Evolutionary conservation across 2,113 vertebrate genomes (phyloP).

Genomic region (Rhinopomastus cyanomelas): DNA sequence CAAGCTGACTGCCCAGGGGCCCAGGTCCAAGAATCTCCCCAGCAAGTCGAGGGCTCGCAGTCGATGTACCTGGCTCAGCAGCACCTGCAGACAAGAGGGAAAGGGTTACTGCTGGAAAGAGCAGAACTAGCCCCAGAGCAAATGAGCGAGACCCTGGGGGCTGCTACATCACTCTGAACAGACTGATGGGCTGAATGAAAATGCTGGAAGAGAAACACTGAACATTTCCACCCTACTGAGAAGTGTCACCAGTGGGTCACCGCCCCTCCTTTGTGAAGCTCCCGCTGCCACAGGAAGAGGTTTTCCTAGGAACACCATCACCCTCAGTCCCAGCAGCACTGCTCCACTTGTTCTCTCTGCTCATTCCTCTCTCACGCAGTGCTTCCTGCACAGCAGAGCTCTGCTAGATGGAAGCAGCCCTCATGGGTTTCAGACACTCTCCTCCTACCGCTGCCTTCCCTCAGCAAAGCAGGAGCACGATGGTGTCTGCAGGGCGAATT

Average conservation of each 20-base stretch:
- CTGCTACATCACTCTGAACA: accelerated
- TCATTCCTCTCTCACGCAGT: neutral
- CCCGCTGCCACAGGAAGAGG: accelerated
- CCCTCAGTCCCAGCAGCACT: accelerated
- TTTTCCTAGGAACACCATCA: neutral
- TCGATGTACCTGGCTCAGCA: conserved; percentile 96
- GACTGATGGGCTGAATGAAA: accelerated
- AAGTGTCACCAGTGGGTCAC: accelerated
- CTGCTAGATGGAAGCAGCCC: neutral
- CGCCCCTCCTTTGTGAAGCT: neutral
- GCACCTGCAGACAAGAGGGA: conserved; percentile 81
- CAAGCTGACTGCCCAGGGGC: conserved; percentile 97
- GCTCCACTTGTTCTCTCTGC: neutral
- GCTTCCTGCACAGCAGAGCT: neutral
- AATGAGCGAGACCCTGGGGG: accelerated
- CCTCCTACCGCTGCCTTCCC: accelerated
- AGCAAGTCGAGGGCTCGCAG: conserved; percentile 92
- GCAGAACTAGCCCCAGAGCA: neutral
- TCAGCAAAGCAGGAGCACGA: neutral
- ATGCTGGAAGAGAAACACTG: neutral
- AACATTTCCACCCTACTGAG: too few species aligned
- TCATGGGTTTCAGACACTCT: accelerated
- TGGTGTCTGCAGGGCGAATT: neutral
- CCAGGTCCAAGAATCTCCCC: conserved; percentile 93
- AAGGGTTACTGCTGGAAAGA: neutral